These are phyloP conservation scores for Hypena proboscidalis DNA, from an alignment of 2,888 invertebrate genomes.

Conservation along the genomic window DNA sequence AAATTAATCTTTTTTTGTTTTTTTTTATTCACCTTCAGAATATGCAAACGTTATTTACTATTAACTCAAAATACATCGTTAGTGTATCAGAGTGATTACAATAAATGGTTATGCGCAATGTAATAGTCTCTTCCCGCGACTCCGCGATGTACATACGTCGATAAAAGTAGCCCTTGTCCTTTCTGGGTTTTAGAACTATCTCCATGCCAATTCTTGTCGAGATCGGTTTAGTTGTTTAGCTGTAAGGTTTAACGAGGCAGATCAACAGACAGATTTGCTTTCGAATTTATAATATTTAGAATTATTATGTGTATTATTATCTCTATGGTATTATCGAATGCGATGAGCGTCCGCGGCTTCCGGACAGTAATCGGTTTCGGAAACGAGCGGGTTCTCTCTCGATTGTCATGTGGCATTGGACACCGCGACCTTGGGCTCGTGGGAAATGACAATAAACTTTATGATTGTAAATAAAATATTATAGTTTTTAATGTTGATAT, in stretches of 20 bases:
- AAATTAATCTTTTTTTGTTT: no score
- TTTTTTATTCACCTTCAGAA: no score
- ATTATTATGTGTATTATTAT: background rate
- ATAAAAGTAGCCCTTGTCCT: no score
- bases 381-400: constrained; percentile 45
- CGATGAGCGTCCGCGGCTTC: constrained; percentile 31
- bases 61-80: background rate
- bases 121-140: constrained; percentile 9
- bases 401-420: constrained; percentile 49
- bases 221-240: no score
- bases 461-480: constrained; percentile 12
- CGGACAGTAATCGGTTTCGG: constrained; percentile 48
- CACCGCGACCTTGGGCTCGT: constrained; percentile 45
- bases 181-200: no score
- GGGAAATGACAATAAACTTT: constrained; percentile 33
- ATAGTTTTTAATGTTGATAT: constrained; percentile 1
- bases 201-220: no score
- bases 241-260: no score
- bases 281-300: no score
- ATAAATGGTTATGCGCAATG: constrained; percentile 1
- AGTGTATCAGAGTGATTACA: constrained; percentile 2
- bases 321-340: constrained; percentile 19
- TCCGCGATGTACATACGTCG: no score
- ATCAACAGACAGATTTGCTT: no score
- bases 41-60: background rate